Evolutionary conservation across 2,113 vertebrate species (phyloP).

Genomic region (Charina bottae): DNA sequence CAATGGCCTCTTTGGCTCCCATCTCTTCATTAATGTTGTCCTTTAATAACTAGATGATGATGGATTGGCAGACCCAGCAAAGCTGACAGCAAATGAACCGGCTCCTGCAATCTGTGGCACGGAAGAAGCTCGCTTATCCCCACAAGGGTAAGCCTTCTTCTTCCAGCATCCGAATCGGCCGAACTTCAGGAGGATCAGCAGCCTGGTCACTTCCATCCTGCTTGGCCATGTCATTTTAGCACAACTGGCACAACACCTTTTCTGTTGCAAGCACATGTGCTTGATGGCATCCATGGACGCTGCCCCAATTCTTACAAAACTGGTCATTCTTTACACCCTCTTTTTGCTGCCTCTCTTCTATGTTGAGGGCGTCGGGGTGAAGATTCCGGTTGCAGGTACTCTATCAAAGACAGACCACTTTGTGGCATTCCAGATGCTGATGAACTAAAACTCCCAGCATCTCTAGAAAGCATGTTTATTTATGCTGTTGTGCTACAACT

Average conservation of each 20-base stretch:
- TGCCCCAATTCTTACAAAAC: background rate
- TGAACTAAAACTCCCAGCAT: too few species aligned
- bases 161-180: background rate
- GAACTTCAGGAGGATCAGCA: background rate
- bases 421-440: too few species aligned
- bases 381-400: too few species aligned
- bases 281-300: background rate
- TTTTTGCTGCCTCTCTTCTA: too few species aligned
- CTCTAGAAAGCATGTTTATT: background rate
- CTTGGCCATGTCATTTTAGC: background rate
- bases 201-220: background rate
- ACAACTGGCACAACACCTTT: background rate
- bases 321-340: too few species aligned
- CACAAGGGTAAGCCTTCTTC: background rate
- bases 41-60: conserved; percentile 19
- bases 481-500: too few species aligned
- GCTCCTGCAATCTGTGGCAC: background rate
- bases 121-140: background rate
- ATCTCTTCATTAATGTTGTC: conserved; percentile 12
- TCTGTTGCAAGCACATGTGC: background rate
- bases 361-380: too few species aligned
- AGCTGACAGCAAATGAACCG: background rate
- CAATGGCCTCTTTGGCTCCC: background rate
- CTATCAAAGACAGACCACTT: too few species aligned
- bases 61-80: background rate